A percentile compares a stretch with the other conserved stretches of the same genome.
Evolutionary conservation across 1,140 invertebrate species (phyloP).

Genomic region (Sycophaga agraensis): DNA sequence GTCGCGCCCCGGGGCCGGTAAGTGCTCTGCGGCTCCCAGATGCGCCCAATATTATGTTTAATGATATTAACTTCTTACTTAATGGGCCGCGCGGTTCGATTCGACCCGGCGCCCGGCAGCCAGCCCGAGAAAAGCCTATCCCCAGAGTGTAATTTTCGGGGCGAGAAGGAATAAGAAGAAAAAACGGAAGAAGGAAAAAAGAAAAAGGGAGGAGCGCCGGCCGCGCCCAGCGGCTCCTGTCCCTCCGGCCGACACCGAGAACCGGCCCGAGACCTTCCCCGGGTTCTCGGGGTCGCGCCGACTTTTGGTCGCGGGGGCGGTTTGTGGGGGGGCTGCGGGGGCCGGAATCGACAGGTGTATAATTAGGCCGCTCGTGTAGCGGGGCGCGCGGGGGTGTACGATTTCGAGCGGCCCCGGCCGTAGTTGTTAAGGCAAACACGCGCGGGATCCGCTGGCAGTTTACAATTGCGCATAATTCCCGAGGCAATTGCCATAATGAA

Average conservation of each 20-base stretch:
- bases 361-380: too few species aligned
- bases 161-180: constrained; percentile 1
- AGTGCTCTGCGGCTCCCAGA: constrained; percentile 59
- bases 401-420: too few species aligned
- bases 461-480: constrained; percentile 2
- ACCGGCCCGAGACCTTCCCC: too few species aligned
- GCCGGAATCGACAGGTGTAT: too few species aligned
- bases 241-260: too few species aligned
- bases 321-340: background rate
- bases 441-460: too few species aligned
- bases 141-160: constrained; percentile 43
- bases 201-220: too few species aligned
- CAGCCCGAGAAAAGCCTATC: constrained; percentile 41
- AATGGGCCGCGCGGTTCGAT: constrained; percentile 60
- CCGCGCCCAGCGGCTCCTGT: too few species aligned
- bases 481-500: background rate
- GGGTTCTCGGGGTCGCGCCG: too few species aligned
- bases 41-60: constrained; percentile 61
- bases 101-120: constrained; percentile 13
- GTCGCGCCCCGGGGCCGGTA: constrained; percentile 42
- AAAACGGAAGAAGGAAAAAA: background rate
- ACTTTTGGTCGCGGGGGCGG: background rate
- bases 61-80: constrained; percentile 61
- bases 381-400: too few species aligned
- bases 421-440: too few species aligned